Base-by-base conservation (phyloP, 2,888 invertebrate species). In the Noctua fimbriata region DNA sequence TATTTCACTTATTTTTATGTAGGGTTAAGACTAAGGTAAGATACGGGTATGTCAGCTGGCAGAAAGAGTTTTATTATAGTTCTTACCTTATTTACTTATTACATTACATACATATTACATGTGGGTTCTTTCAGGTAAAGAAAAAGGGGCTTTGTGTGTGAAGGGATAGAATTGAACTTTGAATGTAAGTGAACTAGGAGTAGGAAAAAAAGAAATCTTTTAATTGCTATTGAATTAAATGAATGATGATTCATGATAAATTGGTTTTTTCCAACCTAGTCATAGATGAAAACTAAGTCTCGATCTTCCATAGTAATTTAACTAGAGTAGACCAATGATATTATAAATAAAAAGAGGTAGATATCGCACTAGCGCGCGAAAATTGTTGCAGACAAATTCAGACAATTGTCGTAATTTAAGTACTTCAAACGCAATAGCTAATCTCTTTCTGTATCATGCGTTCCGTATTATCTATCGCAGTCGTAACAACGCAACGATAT, bases 1-100 rank as follows among this genome's bases (percentile, higher is more conserved):
- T 87, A 87, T 86, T 88, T 81, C 76, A 84, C 72, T 84, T 86
- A 87, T 81, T 88, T 86, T 79, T 78, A 74, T 83, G 78, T 73
- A 28, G n/a, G 73, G 36, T 60, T 60, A 79, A 75, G 82, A 55
- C 78, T 69, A 32, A 72, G n/a, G 49, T 32, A 80, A 79, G 77
- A 72, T 69, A 67, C 49, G 69, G 72, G 52, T 69, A 73, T 67
- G 70, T 77, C 75, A 79, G 78, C 58, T 66, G 36, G 47, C n/a
- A 65, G 58, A 71, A 73, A 58, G 36, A 74, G 83, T 75, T 75
- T 86, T 86, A 78, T 66, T 74, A 75, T 21, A 66, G 49, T n/a
- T 66, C 69, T 32, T 32, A 28, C 79, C 88, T 81, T 82, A 28
- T 76, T 77, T 85, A 82, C 78, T 82, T 81, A 69, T 74, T 65